These are phyloP conservation scores for Pseudolycoriella hygida DNA, from an alignment of 2,888 invertebrate species.

Conservation along the genomic window DNA sequence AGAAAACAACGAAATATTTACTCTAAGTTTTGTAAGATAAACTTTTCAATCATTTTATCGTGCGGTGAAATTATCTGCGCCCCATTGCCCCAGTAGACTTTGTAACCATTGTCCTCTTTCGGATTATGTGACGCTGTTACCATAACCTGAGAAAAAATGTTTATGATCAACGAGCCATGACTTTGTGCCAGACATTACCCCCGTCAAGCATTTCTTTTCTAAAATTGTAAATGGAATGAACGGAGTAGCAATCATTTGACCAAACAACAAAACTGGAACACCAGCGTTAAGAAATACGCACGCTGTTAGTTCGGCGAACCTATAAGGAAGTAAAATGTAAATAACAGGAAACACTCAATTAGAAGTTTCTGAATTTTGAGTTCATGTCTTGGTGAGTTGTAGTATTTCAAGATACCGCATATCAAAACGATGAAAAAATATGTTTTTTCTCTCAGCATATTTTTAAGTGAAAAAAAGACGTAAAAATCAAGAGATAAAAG, in stretches of 20 bases:
- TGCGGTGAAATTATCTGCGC: conserved; percentile 89
- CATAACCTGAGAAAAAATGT: conserved; percentile 32
- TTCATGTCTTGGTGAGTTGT: too few species aligned
- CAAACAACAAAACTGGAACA: conserved; percentile 66
- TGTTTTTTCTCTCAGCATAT: too few species aligned
- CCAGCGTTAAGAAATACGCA: conserved; percentile 59
- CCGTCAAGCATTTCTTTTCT: conserved; percentile 56
- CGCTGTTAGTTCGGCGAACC: conserved; percentile 79
- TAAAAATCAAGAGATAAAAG: too few species aligned
- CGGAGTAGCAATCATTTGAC: conserved; percentile 74
- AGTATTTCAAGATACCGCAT: too few species aligned
- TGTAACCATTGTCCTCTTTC: conserved; percentile 91
- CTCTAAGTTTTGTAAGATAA: conserved; percentile 56
- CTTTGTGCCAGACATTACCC: conserved; percentile 39
- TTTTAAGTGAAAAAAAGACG: too few species aligned
- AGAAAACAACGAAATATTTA: conserved; percentile 19
- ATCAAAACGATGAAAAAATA: too few species aligned
- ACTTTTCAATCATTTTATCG: conserved; percentile 68
- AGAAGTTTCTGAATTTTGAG: too few species aligned
- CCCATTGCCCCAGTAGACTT: conserved; percentile 92
- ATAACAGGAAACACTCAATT: not conserved
- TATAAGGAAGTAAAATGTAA: conserved; percentile 24
- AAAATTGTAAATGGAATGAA: conserved; percentile 77
- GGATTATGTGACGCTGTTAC: conserved; percentile 94
- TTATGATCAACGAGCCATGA: too few species aligned